Evolutionary conservation across 2,888 invertebrate species (phyloP).

Genomic region (Agrotis ipsilon): DNA sequence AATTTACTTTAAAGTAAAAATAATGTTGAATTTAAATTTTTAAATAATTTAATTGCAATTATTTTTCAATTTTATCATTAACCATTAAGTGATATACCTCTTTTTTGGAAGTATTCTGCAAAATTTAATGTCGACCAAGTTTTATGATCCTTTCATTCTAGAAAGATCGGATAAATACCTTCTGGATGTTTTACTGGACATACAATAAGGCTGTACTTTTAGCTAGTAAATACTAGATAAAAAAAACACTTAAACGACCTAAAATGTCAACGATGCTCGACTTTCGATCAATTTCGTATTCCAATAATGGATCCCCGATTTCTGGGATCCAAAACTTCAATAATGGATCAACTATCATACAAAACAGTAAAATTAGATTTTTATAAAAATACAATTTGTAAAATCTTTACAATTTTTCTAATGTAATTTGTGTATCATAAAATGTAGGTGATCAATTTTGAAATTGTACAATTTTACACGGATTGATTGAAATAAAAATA

Average conservation of each 20-base stretch:
- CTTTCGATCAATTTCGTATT: constrained; percentile 5
- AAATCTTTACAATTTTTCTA: constrained; percentile 68
- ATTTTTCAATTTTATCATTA: too few relatives aligned
- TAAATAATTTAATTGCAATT: too few relatives aligned
- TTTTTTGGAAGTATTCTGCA: constrained; percentile 2
- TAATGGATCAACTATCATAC: constrained; percentile 20
- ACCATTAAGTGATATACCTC: too few relatives aligned
- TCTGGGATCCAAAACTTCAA: neutral
- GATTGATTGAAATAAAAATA: constrained; percentile 75
- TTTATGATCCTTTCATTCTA: constrained; percentile 16
- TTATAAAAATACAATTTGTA: constrained; percentile 64
- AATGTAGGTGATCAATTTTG: constrained; percentile 80
- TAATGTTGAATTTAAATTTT: too few relatives aligned
- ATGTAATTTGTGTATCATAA: constrained; percentile 70
- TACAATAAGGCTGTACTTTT: neutral
- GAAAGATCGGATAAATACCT: neutral
- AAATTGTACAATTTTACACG: constrained; percentile 89
- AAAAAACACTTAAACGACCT: constrained; percentile 18
- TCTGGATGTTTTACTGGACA: constrained; percentile 7
- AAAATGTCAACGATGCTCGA: neutral
- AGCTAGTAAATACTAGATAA: neutral
- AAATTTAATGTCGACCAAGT: neutral
- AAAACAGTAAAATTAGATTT: constrained; percentile 57
- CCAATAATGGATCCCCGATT: neutral
- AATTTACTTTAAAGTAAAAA: neutral